Evolutionary conservation across 2,797 vertebrate genomes (phyloP), one percentile per base, ranked within the genome.

Genomic region (Melopsittacus undulatus): DNA sequence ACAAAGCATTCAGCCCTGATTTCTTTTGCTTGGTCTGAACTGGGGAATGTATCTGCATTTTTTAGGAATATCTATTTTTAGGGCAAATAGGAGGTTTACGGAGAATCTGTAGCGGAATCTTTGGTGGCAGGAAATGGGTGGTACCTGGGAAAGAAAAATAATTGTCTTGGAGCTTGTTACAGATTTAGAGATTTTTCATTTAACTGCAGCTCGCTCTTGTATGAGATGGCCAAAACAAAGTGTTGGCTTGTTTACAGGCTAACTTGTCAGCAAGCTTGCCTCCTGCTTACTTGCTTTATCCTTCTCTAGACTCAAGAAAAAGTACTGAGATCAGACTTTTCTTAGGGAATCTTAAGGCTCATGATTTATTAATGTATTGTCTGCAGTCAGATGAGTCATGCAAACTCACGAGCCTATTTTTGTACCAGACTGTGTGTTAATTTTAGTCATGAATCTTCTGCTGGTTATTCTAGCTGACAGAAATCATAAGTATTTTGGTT

Each of bases 381-480:
- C 89, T 73, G 69, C 66, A 57, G 92, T 89, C 45, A 36, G 62
- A 74, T 90, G 87, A 95, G 91, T 92, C 86, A 92, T 74, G 34
- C 73, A 68, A 87, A 68, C 59, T 73, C 86, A 82, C 0, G 0
- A 94, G 52, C 61, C 73, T 86, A 93, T 92, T 95, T 96, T 92
- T 91, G 23, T 88, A 52, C 57, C 49, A 80, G 43, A 72, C 40
- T 4, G 2, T 89, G 61, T 81, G 76, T 95, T 95, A 85, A 86
- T 92, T 96, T 95, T 87, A 94, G 40, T 86, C 73, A 62, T 83
- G 76, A 91, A 84, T 82, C 81, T 90, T 90, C 46, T 62, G 48
- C 64, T 81, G 70, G 48, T 77, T 94, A 89, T 82, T 92, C 79
- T 90, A 86, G 68, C 74, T 94, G 84, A 49, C 73, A 93, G 70